Evolutionary conservation across 2,113 vertebrate genomes (phyloP).

Genomic region (Tonatia bakeri): DNA sequence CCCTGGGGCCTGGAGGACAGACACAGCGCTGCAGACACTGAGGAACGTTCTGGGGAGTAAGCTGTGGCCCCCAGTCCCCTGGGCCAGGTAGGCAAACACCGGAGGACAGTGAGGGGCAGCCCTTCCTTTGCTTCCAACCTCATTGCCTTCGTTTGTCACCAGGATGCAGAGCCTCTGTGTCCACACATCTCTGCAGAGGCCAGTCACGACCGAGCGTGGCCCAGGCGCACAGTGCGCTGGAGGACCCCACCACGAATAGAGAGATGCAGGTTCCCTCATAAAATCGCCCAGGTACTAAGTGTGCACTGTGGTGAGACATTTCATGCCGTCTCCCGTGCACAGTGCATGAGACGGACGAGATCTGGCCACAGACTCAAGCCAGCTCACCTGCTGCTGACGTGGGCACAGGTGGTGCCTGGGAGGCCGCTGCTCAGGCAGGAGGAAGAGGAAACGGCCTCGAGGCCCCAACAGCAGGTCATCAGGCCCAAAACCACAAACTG

Average conservation of each 20-base stretch:
- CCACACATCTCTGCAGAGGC: background rate
- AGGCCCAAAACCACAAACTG: background rate
- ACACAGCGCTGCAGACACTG: no score
- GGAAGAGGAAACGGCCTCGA: background rate
- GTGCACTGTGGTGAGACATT: background rate
- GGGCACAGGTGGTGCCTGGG: background rate
- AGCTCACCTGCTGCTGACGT: background rate
- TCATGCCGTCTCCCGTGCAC: background rate
- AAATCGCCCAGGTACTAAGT: background rate
- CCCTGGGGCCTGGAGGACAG: background rate
- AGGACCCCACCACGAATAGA: background rate
- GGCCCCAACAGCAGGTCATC: background rate
- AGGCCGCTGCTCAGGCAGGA: no score
- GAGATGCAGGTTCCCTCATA: background rate
- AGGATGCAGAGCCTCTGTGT: background rate
- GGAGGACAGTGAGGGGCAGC: fast-evolving
- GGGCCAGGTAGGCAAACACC: background rate
- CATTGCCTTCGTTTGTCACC: background rate
- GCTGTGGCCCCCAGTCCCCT: background rate
- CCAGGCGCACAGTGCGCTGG: background rate
- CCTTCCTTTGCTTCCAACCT: background rate
- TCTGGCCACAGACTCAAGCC: no score
- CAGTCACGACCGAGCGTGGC: background rate
- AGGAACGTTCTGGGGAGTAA: background rate
- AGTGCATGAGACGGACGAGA: no score